phyloP scores from a whole-genome alignment of 23 tunicate genomes.

The Clavelina lepadiformis region DNA sequence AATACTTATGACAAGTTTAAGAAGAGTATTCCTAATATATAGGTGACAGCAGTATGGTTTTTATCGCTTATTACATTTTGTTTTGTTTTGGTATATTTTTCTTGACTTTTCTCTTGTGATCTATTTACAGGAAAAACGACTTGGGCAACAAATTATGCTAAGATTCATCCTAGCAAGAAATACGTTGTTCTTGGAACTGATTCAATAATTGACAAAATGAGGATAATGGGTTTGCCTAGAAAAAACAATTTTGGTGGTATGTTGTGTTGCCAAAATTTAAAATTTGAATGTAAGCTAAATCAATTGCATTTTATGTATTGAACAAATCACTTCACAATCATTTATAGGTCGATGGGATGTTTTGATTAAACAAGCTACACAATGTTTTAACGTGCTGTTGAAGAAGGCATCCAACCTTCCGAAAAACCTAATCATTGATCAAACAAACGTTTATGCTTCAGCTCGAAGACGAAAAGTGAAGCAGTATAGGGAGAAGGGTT shows the following conservation, averaged over 20 bases:
- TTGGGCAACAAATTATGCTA: slow-evolving; percentile 79
- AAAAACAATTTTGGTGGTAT: slow-evolving; percentile 74
- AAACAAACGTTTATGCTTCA: slow-evolving; percentile 84
- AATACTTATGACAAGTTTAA: too few relatives aligned
- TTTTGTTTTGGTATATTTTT: too few relatives aligned
- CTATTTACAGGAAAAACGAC: slow-evolving; percentile 62
- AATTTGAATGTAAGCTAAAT: neutral
- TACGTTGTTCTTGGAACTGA: slow-evolving; percentile 82
- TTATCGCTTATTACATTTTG: too few relatives aligned
- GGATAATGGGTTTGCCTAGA: slow-evolving; percentile 74
- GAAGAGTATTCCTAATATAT: too few relatives aligned
- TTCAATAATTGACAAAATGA: slow-evolving; percentile 92
- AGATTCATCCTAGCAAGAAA: slow-evolving; percentile 73
- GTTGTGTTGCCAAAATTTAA: neutral
- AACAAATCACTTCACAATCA: neutral
- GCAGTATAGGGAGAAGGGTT: slow-evolving; percentile 80
- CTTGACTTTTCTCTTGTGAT: too few relatives aligned
- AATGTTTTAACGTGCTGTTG: slow-evolving; percentile 70
- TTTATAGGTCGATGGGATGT: slow-evolving; percentile 78
- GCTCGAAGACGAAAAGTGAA: slow-evolving; percentile 76
- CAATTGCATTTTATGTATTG: neutral
- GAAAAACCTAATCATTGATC: slow-evolving; percentile 74
- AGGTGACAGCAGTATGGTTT: too few relatives aligned
- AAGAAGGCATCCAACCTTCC: slow-evolving; percentile 69
- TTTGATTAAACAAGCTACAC: slow-evolving; percentile 76